Base-by-base conservation (phyloP, 2,888 invertebrate genomes). In the Melanchra persicariae region DNA sequence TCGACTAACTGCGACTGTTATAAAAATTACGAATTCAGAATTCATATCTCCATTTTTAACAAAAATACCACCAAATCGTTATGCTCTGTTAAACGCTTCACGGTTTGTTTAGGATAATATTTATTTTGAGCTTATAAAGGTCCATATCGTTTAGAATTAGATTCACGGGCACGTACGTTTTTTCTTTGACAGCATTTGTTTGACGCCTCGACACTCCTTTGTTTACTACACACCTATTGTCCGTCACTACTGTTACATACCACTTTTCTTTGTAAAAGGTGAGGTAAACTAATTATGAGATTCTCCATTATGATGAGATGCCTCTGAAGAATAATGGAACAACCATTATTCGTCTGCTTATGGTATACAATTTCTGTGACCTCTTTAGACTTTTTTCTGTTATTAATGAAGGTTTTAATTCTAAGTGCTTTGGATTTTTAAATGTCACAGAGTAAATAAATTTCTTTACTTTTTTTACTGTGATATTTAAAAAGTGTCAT, bases 151-250 rank as follows among this genome's bases (percentile, higher is more conserved):
- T 40, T 34, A 64, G 9, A 74, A 68, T 40, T 34, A 64, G 9
- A 74, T 76, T 79, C 74, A 63, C 34, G 17, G 65, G 59, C 75
- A 83, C 81, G 72, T 76, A 55, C 61, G 47, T 61, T 71, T 72
- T 45, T 69, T 71, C 64, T 71, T 59, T 64, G 49, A 69, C 24
- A 17, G 30, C 55, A 19, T 71, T 59, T 78, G 62, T 77, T 66
- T 70, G 68, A 54, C 47, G 60, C 71, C 57, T 62, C 49, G 57
- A 49, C 58, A 54, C 55, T 61, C 69, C 58, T 54, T 74, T 74
- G 75, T 81, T 74, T 70, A 62, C 45, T 47, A 51, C 61, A 55
- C 65, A 74, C 73, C 69, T 63, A 66, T 63, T 74, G 58, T 73
- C 30, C 63, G 61, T 70, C 65, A 70, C 57, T 43, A 49, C 43